phyloP scores from a whole-genome alignment of 2,113 vertebrate genomes.

The Syrrhaptes paradoxus region DNA sequence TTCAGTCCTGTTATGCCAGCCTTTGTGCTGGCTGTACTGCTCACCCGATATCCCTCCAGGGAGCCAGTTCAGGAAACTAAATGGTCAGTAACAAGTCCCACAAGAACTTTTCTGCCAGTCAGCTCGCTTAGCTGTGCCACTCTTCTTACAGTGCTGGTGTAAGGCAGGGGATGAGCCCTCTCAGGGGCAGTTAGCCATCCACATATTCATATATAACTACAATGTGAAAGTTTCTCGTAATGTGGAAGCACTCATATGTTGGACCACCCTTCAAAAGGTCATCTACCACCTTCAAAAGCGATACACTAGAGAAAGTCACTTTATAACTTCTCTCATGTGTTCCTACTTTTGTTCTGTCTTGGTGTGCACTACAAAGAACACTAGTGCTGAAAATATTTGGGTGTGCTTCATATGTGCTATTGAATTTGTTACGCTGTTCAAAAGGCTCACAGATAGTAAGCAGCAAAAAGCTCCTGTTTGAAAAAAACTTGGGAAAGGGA shows the following conservation, averaged over 20 bases:
- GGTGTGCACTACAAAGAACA: neutral
- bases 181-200: neutral
- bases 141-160: neutral
- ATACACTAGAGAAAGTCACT: neutral
- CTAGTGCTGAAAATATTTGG: neutral
- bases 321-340: neutral
- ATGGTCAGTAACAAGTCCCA: neutral
- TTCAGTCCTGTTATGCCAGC: neutral
- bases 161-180: neutral
- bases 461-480: neutral
- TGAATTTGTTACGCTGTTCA: neutral
- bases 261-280: neutral
- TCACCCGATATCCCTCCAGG: neutral
- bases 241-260: neutral
- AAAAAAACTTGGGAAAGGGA: neutral
- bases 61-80: neutral
- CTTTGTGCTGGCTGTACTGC: neutral
- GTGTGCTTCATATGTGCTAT: neutral
- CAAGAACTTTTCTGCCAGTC: neutral
- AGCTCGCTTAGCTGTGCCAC: neutral
- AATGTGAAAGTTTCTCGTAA: neutral
- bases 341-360: neutral
- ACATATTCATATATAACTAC: neutral
- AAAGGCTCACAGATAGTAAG: neutral
- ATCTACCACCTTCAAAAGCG: neutral